Conservation (phyloP, 2,888 invertebrate species). For the Baccha elongata region DNA sequence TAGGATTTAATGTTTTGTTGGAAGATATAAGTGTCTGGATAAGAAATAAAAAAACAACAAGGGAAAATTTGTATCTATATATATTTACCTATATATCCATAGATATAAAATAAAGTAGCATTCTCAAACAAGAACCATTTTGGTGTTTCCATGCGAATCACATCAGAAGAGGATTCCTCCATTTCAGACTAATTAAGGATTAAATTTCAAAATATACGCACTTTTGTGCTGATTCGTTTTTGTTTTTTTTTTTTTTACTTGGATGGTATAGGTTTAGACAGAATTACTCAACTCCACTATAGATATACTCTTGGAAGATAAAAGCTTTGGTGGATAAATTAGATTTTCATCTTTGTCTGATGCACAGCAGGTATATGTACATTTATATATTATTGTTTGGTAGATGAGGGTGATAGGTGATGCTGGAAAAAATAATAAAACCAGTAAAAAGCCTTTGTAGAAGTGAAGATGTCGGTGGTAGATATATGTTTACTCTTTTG, state of each 20-base stretch:
- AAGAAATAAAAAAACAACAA: background rate
- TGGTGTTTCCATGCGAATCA: slow-evolving; percentile 36
- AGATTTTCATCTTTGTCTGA: slow-evolving; percentile 57
- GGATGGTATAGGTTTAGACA: slow-evolving; percentile 18
- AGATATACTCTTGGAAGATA: slow-evolving; percentile 31
- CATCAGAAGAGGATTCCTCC: slow-evolving; percentile 22
- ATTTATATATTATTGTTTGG: no score
- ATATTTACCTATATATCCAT: background rate
- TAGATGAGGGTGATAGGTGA: background rate
- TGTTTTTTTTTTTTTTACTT: slow-evolving; percentile 1
- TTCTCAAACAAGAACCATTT: slow-evolving; percentile 17
- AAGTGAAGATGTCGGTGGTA: background rate
- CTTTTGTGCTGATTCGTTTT: slow-evolving; percentile 53
- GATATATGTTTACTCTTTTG: background rate
- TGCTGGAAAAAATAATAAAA: background rate
- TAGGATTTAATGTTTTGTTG: background rate
- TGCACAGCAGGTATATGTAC: background rate
- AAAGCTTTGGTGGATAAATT: slow-evolving; percentile 55
- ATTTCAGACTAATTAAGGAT: slow-evolving; percentile 70
- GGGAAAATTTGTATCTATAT: background rate
- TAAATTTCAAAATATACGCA: slow-evolving; percentile 66
- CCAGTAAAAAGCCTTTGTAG: background rate
- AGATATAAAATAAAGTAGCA: background rate
- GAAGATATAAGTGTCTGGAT: slow-evolving; percentile 9
- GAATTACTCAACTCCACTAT: background rate